Evolutionary conservation across 2,113 vertebrate species (phyloP).

Genomic region (Bufo gargarizans): DNA sequence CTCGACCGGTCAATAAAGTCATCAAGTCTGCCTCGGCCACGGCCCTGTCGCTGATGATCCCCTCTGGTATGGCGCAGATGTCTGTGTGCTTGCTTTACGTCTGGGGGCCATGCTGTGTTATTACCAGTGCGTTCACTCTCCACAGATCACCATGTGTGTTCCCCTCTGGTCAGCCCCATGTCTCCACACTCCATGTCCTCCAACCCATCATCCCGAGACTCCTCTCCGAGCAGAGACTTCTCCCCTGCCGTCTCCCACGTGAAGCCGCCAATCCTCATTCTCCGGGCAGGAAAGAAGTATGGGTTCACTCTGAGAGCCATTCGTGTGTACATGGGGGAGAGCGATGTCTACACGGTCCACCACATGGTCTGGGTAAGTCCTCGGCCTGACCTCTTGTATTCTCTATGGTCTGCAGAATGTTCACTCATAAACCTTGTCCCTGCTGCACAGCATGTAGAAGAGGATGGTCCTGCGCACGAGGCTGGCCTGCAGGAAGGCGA

Average conservation of each 20-base stretch:
- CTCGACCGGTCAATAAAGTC: constrained; percentile 92
- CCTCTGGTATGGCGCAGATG: constrained; percentile 79
- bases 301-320: constrained; percentile 96
- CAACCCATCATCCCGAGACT: constrained; percentile 96
- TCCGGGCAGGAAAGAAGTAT: constrained; percentile 94
- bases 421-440: constrained; percentile 33
- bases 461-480: constrained; percentile 87
- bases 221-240: constrained; percentile 93
- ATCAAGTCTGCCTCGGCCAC: constrained; percentile 97
- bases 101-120: too few relatives aligned
- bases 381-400: background rate
- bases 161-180: constrained; percentile 96
- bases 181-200: constrained; percentile 96
- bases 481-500: constrained; percentile 92
- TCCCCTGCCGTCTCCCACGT: constrained; percentile 81
- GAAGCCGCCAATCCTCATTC: constrained; percentile 90
- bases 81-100: background rate
- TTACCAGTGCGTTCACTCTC: too few relatives aligned
- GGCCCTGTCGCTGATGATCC: constrained; percentile 94
- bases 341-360: constrained; percentile 93
- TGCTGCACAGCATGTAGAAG: constrained; percentile 86
- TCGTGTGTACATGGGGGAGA: constrained; percentile 96
- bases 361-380: constrained; percentile 96
- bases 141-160: constrained; percentile 89
- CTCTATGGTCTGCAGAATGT: background rate